Percentiles rank a stretch among this genome's conserved stretches.
Evolutionary conservation across 1,140 invertebrate species (phyloP).

Genomic region (Cotesia glomerata): DNA sequence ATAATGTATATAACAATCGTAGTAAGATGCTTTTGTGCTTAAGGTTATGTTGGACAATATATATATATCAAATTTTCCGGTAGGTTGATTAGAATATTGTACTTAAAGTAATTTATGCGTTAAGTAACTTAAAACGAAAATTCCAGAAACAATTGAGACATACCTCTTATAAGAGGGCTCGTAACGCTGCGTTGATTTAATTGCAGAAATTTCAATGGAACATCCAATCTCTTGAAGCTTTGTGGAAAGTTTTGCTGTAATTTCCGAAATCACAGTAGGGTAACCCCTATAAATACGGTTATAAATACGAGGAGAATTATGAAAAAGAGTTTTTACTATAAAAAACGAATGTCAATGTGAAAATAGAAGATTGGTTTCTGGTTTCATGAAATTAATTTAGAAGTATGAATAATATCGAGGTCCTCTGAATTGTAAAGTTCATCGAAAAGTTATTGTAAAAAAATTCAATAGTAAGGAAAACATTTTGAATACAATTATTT

Average conservation of each 20-base stretch:
- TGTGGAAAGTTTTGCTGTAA: constrained; percentile 46
- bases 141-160: not conserved
- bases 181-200: constrained; percentile 44
- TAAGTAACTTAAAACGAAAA: no score
- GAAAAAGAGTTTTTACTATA: not conserved
- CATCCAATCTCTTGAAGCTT: constrained; percentile 21
- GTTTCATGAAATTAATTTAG: no score
- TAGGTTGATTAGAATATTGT: not conserved
- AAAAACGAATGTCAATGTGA: not conserved
- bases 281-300: constrained; percentile 8
- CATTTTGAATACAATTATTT: no score
- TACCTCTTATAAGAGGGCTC: not conserved
- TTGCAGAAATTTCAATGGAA: constrained; percentile 48
- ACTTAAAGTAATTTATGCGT: no score
- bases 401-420: no score
- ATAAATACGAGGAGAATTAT: constrained; percentile 10
- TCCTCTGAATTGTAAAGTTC: no score
- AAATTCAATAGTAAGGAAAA: no score
- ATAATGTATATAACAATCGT: no score
- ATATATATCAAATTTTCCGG: not conserved
- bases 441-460: no score
- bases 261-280: constrained; percentile 36
- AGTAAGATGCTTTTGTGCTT: not conserved
- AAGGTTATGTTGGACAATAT: not conserved
- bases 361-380: not conserved